phyloP scores from a whole-genome alignment of 1,140 invertebrate genomes.

The Cotesia vestalis region DNA sequence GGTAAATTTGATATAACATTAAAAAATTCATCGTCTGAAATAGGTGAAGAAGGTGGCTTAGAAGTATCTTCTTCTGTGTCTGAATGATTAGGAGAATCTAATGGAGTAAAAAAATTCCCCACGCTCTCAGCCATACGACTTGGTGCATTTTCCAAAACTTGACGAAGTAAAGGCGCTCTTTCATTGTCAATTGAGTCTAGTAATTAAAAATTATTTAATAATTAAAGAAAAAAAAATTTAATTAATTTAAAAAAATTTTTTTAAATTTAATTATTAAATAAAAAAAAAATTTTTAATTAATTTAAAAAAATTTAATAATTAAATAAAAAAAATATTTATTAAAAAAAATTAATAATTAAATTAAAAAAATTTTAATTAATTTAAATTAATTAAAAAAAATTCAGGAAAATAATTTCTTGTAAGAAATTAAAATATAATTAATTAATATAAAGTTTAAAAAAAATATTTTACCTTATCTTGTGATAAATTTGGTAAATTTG shows the following conservation, averaged over 20 bases:
- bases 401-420: too few species aligned
- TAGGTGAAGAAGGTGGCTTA: conserved; percentile 37
- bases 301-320: too few species aligned
- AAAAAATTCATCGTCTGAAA: conserved; percentile 27
- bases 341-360: too few species aligned
- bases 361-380: too few species aligned
- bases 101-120: conserved; percentile 75
- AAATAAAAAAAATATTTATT: too few species aligned
- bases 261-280: neutral
- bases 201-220: conserved; percentile 15
- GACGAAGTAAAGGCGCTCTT: conserved; percentile 65
- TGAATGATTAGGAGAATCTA: conserved; percentile 69
- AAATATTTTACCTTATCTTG: conserved; percentile 33
- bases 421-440: too few species aligned
- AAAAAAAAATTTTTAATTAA: neutral
- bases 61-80: conserved; percentile 61
- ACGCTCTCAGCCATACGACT: conserved; percentile 66
- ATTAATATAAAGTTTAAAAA: too few species aligned
- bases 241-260: too few species aligned
- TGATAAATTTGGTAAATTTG: conserved; percentile 7
- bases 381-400: too few species aligned
- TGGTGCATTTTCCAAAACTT: conserved; percentile 42
- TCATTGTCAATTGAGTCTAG: conserved; percentile 54
- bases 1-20: conserved; percentile 1
- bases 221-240: neutral